Evolutionary conservation across 2,797 vertebrate genomes (phyloP).

Genomic region (Rhodeus uyekii): DNA sequence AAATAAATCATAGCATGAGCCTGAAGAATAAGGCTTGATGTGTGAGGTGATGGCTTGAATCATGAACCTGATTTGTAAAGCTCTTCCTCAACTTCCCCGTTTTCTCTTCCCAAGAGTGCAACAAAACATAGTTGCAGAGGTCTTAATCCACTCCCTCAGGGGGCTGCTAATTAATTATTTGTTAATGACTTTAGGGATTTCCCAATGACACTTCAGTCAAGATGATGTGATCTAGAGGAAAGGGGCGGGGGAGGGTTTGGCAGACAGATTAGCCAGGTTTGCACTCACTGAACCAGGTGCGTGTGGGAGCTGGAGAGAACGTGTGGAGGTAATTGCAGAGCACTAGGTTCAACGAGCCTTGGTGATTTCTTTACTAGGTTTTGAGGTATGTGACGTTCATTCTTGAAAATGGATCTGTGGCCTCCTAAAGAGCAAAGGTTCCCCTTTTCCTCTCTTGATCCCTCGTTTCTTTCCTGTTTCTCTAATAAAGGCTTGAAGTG

Average conservation of each 20-base stretch:
- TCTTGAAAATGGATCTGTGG: conserved; percentile 26
- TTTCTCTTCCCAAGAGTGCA: conserved; percentile 32
- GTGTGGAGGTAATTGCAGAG: conserved; percentile 35
- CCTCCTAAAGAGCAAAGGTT: conserved; percentile 29
- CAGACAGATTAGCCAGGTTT: conserved; percentile 33
- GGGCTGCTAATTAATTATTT: conserved; percentile 77
- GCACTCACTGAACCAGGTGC: conserved; percentile 39
- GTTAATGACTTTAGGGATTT: conserved; percentile 79
- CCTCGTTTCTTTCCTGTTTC: conserved; percentile 31
- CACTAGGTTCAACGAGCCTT: conserved; percentile 12
- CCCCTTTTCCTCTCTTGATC: conserved; percentile 12
- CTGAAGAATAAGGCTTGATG: neutral
- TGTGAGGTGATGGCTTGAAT: conserved; percentile 6
- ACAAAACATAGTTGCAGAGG: conserved; percentile 40
- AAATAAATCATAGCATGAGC: neutral
- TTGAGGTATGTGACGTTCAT: neutral
- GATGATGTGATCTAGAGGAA: conserved; percentile 52
- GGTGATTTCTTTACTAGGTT: conserved; percentile 31
- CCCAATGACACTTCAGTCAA: conserved; percentile 56
- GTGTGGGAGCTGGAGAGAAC: conserved; percentile 4
- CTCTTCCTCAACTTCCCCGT: conserved; percentile 10
- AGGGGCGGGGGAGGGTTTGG: conserved; percentile 11
- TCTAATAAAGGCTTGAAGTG: conserved; percentile 46
- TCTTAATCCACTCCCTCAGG: conserved; percentile 58
- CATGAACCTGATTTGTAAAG: neutral